A percentile compares a stretch with the other conserved stretches of the same genome.
Evolutionary conservation across 2,888 invertebrate species (phyloP).

Genomic region (Heliconius aoede): DNA sequence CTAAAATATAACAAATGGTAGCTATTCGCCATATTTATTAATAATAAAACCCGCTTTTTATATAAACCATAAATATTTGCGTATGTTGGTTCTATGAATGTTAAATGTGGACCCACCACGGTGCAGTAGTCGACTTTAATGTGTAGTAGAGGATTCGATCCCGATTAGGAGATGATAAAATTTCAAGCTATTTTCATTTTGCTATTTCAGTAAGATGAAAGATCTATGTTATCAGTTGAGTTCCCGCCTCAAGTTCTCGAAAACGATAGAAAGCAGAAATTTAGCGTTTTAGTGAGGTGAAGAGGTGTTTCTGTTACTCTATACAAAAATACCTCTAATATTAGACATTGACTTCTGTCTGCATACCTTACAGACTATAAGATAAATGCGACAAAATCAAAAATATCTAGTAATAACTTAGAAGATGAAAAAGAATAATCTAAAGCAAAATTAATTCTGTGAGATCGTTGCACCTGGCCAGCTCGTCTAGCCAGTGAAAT

Average conservation of each 20-base stretch:
- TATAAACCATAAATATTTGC: no score
- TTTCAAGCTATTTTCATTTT: neutral
- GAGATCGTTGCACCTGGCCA: constrained; percentile 50
- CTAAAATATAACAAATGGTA: no score
- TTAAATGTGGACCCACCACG: neutral
- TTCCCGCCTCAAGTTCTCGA: no score
- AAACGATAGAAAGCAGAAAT: no score
- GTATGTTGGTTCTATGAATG: no score
- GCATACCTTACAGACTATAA: neutral
- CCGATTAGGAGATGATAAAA: neutral
- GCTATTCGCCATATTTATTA: no score
- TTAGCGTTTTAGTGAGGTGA: neutral
- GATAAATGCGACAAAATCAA: neutral
- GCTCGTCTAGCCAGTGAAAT: constrained; percentile 44
- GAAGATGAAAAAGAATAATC: neutral
- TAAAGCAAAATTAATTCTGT: constrained; percentile 43
- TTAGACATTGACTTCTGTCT: neutral
- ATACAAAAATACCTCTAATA: neutral
- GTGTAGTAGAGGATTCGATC: neutral
- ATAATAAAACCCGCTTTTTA: no score
- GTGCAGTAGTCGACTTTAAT: neutral
- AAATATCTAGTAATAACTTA: neutral
- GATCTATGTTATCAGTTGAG: no score
- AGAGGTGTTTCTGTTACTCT: neutral
- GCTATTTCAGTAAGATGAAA: neutral